These are phyloP conservation scores for Pristionchus arcanus DNA, from an alignment of 2,888 invertebrate species.

Conservation along the genomic window DNA sequence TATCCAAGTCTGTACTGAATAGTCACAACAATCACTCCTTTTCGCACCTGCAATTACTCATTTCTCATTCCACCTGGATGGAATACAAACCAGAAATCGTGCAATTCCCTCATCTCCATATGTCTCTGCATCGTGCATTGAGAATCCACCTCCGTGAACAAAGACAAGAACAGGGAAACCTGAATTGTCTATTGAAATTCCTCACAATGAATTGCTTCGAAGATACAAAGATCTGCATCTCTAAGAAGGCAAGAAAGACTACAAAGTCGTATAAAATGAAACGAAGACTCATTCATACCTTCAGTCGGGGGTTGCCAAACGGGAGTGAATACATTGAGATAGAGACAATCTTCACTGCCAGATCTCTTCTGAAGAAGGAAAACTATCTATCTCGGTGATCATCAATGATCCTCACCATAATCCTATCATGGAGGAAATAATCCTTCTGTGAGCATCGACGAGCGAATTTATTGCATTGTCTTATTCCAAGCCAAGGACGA, in stretches of 20 bases:
- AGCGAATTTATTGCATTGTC: constrained; percentile 65
- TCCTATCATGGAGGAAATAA: constrained; percentile 54
- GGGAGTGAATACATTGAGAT: constrained; percentile 66
- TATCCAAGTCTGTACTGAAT: constrained; percentile 71
- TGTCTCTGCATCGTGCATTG: constrained; percentile 63
- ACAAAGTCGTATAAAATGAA: too few relatives aligned
- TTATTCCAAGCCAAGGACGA: constrained; percentile 59
- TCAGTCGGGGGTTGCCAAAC: constrained; percentile 44
- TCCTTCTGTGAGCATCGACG: constrained; percentile 64
- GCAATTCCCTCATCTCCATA: constrained; percentile 68
- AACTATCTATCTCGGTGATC: background rate
- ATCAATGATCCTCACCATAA: constrained; percentile 12
- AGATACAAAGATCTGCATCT: too few relatives aligned
- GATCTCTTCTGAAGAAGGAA: constrained; percentile 46
- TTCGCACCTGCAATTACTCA: constrained; percentile 56
- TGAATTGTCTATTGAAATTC: background rate
- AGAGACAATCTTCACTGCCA: constrained; percentile 65
- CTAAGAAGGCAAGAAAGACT: too few relatives aligned
- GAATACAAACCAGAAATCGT: constrained; percentile 41
- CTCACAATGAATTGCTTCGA: too few relatives aligned
- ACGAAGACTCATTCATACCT: background rate
- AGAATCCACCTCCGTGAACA: constrained; percentile 69
- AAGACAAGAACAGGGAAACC: constrained; percentile 69
- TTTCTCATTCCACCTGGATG: background rate
- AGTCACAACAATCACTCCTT: constrained; percentile 68